Percentiles rank a stretch among this genome's conserved stretches.
These are phyloP conservation scores for Heliconius aoede DNA, from an alignment of 2,888 invertebrate species.

Conservation along the genomic window DNA sequence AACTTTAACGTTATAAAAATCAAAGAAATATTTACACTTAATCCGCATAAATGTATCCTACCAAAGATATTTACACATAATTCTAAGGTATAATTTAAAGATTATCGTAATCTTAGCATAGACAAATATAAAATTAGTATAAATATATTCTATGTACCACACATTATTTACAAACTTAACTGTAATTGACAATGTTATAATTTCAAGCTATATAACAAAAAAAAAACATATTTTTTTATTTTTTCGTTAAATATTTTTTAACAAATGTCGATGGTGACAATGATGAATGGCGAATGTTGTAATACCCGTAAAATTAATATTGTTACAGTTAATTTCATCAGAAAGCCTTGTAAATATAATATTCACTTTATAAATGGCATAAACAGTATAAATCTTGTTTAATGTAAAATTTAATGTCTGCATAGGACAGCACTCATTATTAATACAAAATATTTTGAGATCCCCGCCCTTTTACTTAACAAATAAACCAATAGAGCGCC, in stretches of 20 bases:
- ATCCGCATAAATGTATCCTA: not conserved
- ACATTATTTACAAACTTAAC: not conserved
- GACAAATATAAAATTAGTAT: conserved; percentile 2
- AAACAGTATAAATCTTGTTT: not conserved
- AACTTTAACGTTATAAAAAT: not conserved
- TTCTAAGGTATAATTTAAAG: no score
- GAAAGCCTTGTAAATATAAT: not conserved
- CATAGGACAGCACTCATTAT: not conserved
- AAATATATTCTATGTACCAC: not conserved
- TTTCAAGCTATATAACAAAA: not conserved
- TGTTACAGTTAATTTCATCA: not conserved
- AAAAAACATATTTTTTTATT: not conserved
- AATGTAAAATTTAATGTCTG: not conserved
- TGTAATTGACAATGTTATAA: not conserved
- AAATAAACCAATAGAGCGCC: conserved; percentile 74
- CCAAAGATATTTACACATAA: not conserved
- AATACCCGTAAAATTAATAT: not conserved
- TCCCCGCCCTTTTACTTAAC: conserved; percentile 60
- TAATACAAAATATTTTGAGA: conserved; percentile 64
- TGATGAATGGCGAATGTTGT: not conserved
- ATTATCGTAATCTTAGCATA: conserved; percentile 9
- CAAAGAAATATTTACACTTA: not conserved
- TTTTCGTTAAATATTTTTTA: not conserved
- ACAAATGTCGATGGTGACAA: not conserved
- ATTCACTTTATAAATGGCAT: not conserved